phyloP scores from a whole-genome alignment of 2,113 vertebrate species.

The Phylloscopus trochilus region DNA sequence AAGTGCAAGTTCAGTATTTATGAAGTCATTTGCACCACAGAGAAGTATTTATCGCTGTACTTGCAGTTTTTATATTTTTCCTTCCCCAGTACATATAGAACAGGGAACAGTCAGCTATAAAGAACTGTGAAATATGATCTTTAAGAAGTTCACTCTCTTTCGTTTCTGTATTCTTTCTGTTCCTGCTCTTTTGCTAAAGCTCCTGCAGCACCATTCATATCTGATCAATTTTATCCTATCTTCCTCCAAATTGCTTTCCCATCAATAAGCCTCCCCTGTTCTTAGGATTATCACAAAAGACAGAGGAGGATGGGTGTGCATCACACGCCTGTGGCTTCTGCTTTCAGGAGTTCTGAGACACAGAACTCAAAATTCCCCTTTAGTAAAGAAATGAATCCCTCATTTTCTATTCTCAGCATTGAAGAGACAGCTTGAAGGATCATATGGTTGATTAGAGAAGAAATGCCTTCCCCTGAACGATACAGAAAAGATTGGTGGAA shows the following conservation, averaged over 20 bases:
- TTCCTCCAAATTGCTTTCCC: not conserved
- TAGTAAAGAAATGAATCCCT: not conserved
- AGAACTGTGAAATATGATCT: slow-evolving; percentile 40
- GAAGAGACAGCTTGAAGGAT: slow-evolving; percentile 15
- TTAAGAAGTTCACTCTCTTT: not conserved
- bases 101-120: slow-evolving; percentile 11
- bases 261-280: not conserved
- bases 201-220: not conserved
- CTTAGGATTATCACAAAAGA: not conserved
- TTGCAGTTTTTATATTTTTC: slow-evolving; percentile 39
- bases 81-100: slow-evolving; percentile 6
- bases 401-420: not conserved
- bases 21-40: slow-evolving; percentile 20
- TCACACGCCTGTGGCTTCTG: not conserved
- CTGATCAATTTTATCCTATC: not conserved
- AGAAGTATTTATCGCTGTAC: slow-evolving; percentile 6
- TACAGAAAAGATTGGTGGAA: not conserved
- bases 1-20: slow-evolving; percentile 15
- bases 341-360: not conserved
- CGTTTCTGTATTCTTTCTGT: slow-evolving; percentile 17
- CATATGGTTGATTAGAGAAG: not conserved
- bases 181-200: not conserved
- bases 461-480: not conserved
- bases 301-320: accelerated
- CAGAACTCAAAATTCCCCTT: not conserved